Base-by-base conservation (phyloP, 2,888 invertebrate genomes). In the Amaurobius ferox region DNA sequence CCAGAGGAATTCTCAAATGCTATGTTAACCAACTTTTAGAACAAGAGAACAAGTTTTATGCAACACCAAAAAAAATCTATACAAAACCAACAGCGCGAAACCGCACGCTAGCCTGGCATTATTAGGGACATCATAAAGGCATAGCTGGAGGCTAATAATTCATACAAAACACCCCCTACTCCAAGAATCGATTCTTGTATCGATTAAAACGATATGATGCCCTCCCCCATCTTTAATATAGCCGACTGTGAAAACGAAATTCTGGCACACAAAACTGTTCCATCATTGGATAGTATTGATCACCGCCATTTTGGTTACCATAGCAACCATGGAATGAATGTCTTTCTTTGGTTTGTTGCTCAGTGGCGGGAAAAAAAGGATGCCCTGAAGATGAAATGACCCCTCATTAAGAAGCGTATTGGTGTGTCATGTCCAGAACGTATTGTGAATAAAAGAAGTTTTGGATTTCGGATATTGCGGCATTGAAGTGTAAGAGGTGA, bases 301-400 rank as follows among this genome's bases (percentile, higher is more conserved):
- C 81, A 79, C 71, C 61, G 40, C 44, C 71, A 40, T 79, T 66
- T 55, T 61, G 28, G 80, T 80, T 80, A 23, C 74, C 44, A 81
- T 81, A 64, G 26, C 30, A 39, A 81, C 70, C 62, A 32, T 6
- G 35, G 5, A 35, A 23, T 67, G 32, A 32, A 67, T 70, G 13
- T 29, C 40, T 70, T 68, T 23, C n/a, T 32, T 28, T 28, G 67
- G 66, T 26, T 39, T 32, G 44, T 48, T 66, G 26, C 62, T 35
- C 39, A 23, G 19, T 13, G 66, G 19, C 28, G 28, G n/a, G 13
- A 13, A 29, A 39, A 48, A n/a, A 19, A 30, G 13, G 67, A 67
- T 67, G 39, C 32, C 67, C 19, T 30, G 39, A 23, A 67, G 67
- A 67, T 30, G 19, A 67, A 35, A 67, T 67, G 67, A 67, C 67